phyloP scores from a whole-genome alignment of 2,888 invertebrate species.

The Eugnorisma glareosa region DNA sequence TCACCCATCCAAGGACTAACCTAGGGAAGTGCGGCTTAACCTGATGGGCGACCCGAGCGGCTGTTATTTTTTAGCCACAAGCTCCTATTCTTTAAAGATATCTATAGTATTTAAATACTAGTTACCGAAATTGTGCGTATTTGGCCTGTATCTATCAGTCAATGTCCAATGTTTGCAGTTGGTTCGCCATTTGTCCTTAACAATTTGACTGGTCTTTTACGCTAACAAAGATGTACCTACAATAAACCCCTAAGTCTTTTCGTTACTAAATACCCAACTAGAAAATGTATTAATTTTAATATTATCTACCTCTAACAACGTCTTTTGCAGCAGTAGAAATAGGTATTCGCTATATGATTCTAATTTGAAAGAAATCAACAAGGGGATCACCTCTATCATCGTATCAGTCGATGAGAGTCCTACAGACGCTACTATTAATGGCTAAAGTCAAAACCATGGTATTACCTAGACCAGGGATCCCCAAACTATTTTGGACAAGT shows the following conservation, averaged over 20 bases:
- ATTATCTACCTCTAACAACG: neutral
- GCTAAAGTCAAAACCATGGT: neutral
- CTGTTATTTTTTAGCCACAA: too few species aligned
- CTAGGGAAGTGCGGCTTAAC: too few species aligned
- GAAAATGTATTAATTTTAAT: neutral
- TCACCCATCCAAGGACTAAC: too few species aligned
- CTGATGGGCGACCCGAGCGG: too few species aligned
- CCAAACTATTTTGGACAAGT: too few species aligned
- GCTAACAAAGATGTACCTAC: neutral
- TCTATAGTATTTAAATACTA: neutral
- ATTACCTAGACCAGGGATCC: fast-evolving
- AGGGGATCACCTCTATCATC: neutral
- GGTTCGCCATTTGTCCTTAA: neutral
- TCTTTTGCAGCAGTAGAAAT: neutral
- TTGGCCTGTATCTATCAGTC: neutral
- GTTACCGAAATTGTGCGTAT: neutral
- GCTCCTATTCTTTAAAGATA: neutral
- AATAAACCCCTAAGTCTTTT: neutral
- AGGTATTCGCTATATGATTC: neutral
- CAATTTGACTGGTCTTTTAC: neutral
- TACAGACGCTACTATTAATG: neutral
- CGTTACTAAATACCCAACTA: neutral
- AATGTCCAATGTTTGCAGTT: neutral
- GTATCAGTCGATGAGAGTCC: neutral
- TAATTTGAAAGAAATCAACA: neutral